Conservation (phyloP, 2,888 invertebrate genomes). For the Fragum sueziense region DNA sequence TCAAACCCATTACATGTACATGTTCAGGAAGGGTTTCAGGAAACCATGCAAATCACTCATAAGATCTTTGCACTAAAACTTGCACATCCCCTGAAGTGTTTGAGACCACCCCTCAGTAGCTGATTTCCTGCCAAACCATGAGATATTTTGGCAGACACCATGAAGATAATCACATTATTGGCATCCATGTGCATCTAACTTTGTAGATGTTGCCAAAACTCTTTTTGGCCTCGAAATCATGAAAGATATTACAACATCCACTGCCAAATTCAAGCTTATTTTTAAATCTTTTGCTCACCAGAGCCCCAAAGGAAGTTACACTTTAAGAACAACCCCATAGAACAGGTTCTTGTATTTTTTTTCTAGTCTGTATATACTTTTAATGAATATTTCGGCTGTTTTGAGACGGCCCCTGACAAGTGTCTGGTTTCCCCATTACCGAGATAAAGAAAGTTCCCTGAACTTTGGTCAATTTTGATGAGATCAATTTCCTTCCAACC, state of each 20-base stretch:
- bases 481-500: no score
- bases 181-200: background rate
- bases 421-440: conserved; percentile 11
- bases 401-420: conserved; percentile 8
- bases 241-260: background rate
- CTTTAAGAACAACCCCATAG: background rate
- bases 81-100: background rate
- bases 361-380: no score
- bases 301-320: background rate
- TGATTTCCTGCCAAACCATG: background rate
- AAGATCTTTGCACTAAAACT: no score
- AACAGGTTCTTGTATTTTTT: no score
- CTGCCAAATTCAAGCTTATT: background rate
- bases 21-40: no score
- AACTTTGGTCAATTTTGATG: conserved; percentile 13
- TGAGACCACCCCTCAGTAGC: background rate
- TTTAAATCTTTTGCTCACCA: background rate
- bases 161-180: conserved; percentile 8
- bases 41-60: no score
- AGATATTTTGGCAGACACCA: background rate
- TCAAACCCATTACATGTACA: no score
- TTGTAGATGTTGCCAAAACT: background rate
- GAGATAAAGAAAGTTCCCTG: background rate
- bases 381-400: background rate
- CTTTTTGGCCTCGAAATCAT: background rate